phyloP scores from a whole-genome alignment of 1,140 invertebrate genomes.

The Plectrocnemia conspersa region DNA sequence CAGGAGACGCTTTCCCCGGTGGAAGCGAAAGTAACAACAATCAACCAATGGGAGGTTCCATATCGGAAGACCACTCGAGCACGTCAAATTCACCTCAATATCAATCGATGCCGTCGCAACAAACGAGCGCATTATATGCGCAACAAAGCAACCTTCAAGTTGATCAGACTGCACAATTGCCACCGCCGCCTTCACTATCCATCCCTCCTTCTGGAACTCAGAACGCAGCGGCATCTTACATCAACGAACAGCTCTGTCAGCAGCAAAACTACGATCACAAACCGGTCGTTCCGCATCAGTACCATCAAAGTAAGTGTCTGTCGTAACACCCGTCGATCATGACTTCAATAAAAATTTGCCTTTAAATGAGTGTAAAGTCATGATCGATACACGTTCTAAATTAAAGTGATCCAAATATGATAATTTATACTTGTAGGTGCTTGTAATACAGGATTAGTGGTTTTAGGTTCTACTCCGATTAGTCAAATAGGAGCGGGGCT shows the following conservation, averaged over 20 bases:
- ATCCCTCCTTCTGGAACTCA: constrained; percentile 3
- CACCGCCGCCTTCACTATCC: constrained; percentile 11
- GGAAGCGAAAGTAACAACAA: constrained; percentile 51
- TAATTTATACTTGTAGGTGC: constrained; percentile 24
- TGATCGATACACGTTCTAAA: too few relatives aligned
- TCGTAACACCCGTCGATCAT: constrained; percentile 19
- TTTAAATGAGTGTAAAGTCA: too few relatives aligned
- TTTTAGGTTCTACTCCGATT: constrained; percentile 79
- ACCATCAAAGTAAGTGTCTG: constrained; percentile 21
- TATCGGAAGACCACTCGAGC: constrained; percentile 49
- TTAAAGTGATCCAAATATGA: too few relatives aligned
- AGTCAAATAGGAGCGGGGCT: constrained; percentile 74
- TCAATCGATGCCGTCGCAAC: constrained; percentile 29
- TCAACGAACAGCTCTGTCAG: constrained; percentile 37
- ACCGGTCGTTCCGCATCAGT: constrained; percentile 36
- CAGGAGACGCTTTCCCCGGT: constrained; percentile 39
- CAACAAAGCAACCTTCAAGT: constrained; percentile 7
- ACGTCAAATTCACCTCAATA: constrained; percentile 51
- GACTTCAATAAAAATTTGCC: constrained; percentile 21
- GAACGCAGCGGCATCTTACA: constrained; percentile 36
- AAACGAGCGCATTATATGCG: constrained; percentile 4
- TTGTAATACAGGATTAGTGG: constrained; percentile 41
- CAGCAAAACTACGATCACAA: constrained; percentile 36
- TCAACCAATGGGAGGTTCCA: constrained; percentile 40
- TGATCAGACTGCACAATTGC: constrained; percentile 11